phyloP scores from a whole-genome alignment of 2,888 invertebrate species.

The Spisula subtruncata region DNA sequence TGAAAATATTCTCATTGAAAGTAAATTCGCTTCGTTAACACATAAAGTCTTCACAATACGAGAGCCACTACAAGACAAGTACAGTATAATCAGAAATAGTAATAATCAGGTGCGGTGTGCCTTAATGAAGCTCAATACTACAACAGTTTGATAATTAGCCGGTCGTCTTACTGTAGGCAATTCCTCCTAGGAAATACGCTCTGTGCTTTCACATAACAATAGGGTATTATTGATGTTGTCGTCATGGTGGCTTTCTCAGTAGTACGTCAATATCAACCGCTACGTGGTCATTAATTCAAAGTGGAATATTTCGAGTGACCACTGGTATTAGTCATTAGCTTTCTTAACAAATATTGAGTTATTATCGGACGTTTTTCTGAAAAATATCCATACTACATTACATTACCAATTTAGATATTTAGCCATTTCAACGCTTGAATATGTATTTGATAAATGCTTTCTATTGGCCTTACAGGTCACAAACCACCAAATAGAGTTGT shows the following conservation, averaged over 20 bases:
- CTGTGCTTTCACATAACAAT: too few species aligned
- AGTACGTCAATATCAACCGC: not conserved
- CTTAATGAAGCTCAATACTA: not conserved
- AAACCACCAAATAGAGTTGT: too few species aligned
- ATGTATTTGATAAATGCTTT: not conserved
- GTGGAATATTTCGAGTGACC: not conserved
- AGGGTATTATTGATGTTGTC: too few species aligned
- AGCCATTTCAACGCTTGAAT: not conserved
- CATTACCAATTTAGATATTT: too few species aligned
- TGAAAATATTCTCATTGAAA: not conserved
- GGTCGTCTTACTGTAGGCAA: not conserved
- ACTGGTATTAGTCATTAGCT: constrained; percentile 14
- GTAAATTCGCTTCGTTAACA: not conserved
- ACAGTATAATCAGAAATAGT: not conserved
- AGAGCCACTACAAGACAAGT: too few species aligned
- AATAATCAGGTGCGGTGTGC: not conserved
- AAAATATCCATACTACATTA: not conserved
- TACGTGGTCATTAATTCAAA: too few species aligned
- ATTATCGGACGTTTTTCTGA: not conserved
- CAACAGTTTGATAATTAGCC: not conserved
- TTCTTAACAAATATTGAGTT: not conserved
- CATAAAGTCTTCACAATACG: not conserved
- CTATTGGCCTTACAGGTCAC: not conserved
- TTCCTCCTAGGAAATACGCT: too few species aligned
- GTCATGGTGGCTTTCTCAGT: not conserved